A percentile compares a stretch with the other conserved stretches of the same genome.
Conservation (phyloP, 2,797 vertebrate species). For the Sphaeramia orbicularis region DNA sequence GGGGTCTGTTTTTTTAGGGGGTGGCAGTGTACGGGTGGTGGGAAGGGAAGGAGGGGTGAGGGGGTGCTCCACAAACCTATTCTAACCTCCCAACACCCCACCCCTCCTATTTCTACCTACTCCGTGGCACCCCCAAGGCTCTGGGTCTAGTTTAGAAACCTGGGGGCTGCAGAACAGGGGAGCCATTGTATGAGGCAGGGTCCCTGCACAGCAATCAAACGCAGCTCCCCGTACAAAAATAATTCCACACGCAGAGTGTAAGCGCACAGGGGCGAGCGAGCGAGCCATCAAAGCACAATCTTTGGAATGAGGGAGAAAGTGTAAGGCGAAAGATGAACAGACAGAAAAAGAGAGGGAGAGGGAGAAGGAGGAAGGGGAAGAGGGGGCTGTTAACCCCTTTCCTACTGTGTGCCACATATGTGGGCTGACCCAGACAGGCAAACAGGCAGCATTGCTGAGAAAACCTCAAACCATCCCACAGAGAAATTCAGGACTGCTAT, state of each 20-base stretch:
- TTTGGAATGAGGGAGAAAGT: conserved; percentile 60
- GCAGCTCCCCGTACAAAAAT: conserved; percentile 85
- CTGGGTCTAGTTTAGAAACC: conserved; percentile 80
- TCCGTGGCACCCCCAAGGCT: conserved; percentile 77
- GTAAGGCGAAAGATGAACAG: conserved; percentile 62
- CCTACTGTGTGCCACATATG: conserved; percentile 81
- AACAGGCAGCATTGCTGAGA: conserved; percentile 80
- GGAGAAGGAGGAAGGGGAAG: conserved; percentile 15
- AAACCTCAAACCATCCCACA: conserved; percentile 83
- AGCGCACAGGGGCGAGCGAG: conserved; percentile 57
- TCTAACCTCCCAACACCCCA: conserved; percentile 77
- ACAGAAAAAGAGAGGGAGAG: conserved; percentile 10
- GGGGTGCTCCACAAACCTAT: conserved; percentile 76
- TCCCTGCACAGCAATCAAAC: conserved; percentile 87
- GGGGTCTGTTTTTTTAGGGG: conserved; percentile 77
- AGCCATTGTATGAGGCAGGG: conserved; percentile 84
- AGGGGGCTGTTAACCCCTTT: conserved; percentile 78
- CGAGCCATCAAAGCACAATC: conserved; percentile 66
- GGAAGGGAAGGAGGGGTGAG: conserved; percentile 19
- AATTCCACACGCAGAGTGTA: conserved; percentile 79
- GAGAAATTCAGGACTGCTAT: conserved; percentile 72
- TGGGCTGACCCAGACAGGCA: conserved; percentile 83
- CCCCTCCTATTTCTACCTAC: conserved; percentile 67
- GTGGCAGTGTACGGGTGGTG: conserved; percentile 15
- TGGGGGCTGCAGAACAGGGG: conserved; percentile 86